These are phyloP conservation scores for Idaea biselata DNA, from an alignment of 2,888 invertebrate genomes.

Conservation along the genomic window DNA sequence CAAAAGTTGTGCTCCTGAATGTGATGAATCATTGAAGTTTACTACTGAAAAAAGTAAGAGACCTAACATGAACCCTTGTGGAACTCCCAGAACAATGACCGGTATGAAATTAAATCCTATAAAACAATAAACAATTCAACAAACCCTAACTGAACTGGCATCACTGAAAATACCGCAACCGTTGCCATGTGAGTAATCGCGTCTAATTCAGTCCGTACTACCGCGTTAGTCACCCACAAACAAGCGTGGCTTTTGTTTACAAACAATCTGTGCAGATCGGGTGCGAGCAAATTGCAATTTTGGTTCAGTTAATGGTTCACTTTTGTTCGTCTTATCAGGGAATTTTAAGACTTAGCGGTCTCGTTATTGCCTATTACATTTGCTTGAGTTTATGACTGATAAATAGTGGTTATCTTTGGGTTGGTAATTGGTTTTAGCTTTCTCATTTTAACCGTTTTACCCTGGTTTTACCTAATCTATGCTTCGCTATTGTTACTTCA, in stretches of 20 bases:
- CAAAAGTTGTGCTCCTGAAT: neutral
- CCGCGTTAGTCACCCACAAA: slow-evolving; percentile 37
- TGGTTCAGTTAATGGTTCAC: neutral
- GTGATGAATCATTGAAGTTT: neutral
- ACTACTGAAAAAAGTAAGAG: neutral
- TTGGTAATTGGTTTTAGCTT: neutral
- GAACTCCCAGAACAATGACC: neutral
- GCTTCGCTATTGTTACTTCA: neutral
- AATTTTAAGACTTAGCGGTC: slow-evolving; percentile 1
- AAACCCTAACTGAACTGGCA: slow-evolving; percentile 13
- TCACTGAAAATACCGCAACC: slow-evolving; percentile 8
- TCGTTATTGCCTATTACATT: neutral
- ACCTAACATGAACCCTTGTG: neutral
- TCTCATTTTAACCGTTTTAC: neutral
- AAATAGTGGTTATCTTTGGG: neutral
- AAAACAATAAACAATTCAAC: slow-evolving; percentile 12
- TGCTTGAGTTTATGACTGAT: neutral
- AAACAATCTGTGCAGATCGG: slow-evolving; percentile 30
- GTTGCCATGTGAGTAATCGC: slow-evolving; percentile 37
- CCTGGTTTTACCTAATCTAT: too few species aligned
- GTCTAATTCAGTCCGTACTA: slow-evolving; percentile 34
- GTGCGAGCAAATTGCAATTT: slow-evolving; percentile 9
- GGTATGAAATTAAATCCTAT: neutral
- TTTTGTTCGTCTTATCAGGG: neutral
- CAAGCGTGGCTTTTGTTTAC: slow-evolving; percentile 41